These are phyloP conservation scores for Gephyroberyx darwinii DNA, from an alignment of 2,797 vertebrate genomes.

Conservation along the genomic window DNA sequence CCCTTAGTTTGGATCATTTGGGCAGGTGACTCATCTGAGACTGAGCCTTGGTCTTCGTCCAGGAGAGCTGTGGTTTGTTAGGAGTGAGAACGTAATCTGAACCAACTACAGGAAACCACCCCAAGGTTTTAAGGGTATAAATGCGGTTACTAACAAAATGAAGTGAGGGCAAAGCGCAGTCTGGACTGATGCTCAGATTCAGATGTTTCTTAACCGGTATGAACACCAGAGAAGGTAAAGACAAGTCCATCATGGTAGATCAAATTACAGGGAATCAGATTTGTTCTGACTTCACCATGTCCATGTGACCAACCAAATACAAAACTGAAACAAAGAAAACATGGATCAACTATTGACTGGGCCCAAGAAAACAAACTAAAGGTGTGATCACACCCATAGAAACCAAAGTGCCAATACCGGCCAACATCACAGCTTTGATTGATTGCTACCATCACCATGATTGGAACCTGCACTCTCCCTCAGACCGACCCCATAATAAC, in stretches of 20 bases:
- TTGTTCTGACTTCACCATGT: no score
- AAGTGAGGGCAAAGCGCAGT: background rate
- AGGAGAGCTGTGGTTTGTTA: background rate
- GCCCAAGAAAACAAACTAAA: background rate
- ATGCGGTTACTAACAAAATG: slow-evolving; percentile 10
- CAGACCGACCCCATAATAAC: background rate
- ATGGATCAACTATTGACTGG: background rate
- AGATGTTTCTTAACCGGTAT: no score
- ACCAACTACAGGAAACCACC: slow-evolving; percentile 1
- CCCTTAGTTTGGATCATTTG: background rate
- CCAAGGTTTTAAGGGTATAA: slow-evolving; percentile 24
- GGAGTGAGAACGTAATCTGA: background rate
- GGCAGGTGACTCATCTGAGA: no score
- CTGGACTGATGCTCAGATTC: no score
- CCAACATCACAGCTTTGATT: background rate
- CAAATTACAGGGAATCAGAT: no score
- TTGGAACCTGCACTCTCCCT: background rate
- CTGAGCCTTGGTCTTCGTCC: background rate
- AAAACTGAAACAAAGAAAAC: background rate
- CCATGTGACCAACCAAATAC: background rate
- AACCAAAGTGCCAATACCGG: background rate
- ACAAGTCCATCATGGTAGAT: no score
- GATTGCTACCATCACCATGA: background rate
- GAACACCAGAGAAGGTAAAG: no score
- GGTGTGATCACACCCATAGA: background rate